Evolutionary conservation across 2,888 invertebrate species (phyloP), one percentile per base, ranked within the genome.

Genomic region (Yponomeuta sedellus): DNA sequence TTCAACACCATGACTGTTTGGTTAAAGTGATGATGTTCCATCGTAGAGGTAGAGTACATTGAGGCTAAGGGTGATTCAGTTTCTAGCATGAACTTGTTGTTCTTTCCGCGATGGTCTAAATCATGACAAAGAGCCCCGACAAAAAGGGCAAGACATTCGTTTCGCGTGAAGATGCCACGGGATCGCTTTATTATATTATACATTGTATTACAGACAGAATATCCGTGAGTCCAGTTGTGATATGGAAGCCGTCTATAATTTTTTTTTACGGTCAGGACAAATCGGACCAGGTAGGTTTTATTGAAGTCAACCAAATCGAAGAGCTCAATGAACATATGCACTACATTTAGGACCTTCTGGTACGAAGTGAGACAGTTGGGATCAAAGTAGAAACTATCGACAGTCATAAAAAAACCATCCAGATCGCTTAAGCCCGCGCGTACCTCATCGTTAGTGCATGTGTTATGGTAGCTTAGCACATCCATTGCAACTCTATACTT

Each of bases 1-100:
- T 97, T 97, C 19, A 97, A 85, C 71, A 97, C 97, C 16, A 95
- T 95, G 39, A 97, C 95, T 0, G 97, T 96, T 78, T 96, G 97
- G 78, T 97, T 97, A 79, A 97, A 97, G 81, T 97, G 97, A 78
- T 97, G 97, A 76, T 97, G 96, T 78, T 97, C 97, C 92, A 97
- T 93, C 0, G 97, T 96, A 0, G 96, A 96, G 0, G 97, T 97
- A 44, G 96, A 94, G 81, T 97, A 97, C 80, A 97, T 95, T 34
- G 95, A 93, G 0, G 97, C 97, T 56, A 97, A 84, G 0, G 97
- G 97, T 1, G 96, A 96, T 66, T 94, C 95, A 28, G 94, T 95
- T 72, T 96, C 95, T 72, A 94, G 92, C 95, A 97, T 96, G 81
- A 96, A 97, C 77, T 96, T 95, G 78, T 97, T 97, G 68, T 96